Evolutionary conservation across 2,888 invertebrate genomes (phyloP).

Genomic region (Diogma glabrata): DNA sequence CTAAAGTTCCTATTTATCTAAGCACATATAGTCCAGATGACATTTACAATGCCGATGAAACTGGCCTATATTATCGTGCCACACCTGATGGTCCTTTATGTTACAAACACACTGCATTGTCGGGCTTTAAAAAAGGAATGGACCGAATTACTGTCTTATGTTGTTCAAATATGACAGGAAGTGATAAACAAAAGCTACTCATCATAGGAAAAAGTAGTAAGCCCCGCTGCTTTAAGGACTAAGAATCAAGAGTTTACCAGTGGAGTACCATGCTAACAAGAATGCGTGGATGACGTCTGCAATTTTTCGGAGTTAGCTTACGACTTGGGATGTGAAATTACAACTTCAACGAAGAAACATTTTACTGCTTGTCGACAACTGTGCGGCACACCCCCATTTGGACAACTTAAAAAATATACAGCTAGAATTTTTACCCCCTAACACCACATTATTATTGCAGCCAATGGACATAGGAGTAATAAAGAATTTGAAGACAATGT

Average conservation of each 20-base stretch:
- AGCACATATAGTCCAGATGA: background rate
- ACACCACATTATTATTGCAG: no score
- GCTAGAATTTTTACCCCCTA: no score
- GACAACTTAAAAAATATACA: no score
- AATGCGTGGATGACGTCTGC: no score
- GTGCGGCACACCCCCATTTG: no score
- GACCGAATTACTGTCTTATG: background rate
- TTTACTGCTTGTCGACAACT: no score
- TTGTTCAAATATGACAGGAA: constrained; percentile 1
- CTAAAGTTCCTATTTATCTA: constrained; percentile 3
- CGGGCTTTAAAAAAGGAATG: background rate
- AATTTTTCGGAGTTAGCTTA: no score
- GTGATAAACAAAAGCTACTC: background rate
- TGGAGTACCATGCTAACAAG: background rate
- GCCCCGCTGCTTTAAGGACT: background rate
- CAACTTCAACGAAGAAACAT: no score
- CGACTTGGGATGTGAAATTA: no score
- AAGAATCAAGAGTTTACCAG: background rate
- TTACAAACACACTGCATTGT: background rate
- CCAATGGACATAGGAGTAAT: no score
- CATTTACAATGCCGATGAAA: background rate
- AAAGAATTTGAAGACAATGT: no score
- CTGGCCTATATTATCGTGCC: background rate
- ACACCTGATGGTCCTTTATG: background rate
- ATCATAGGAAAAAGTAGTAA: background rate